Base-by-base conservation (phyloP, 1,140 invertebrate genomes). In the Drosophila murphyi region DNA sequence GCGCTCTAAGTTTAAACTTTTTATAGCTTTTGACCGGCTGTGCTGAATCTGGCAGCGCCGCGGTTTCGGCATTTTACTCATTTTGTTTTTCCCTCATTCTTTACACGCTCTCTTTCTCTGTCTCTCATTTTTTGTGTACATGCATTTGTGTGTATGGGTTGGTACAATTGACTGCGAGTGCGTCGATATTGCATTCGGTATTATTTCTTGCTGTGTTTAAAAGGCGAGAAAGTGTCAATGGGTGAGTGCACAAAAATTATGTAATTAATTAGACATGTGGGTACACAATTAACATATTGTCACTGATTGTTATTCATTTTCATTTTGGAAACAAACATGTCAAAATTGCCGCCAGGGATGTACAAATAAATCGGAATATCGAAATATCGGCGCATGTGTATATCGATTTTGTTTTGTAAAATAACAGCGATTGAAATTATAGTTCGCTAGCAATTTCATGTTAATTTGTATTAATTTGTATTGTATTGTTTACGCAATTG, bases 51-150 rank as follows among this genome's bases (percentile, higher is more conserved):
- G 73, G 73, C 73, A 76, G 12, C 72, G 4, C 72, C 34, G 32
- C n/a, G 34, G 20, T 48, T 76, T 55, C 73, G 68, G 68, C 68
- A 72, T 76, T 72, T 76, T 72, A 65, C 73, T 72, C 55, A 60
- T 55, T 76, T 76, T 76, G 73, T 76, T 76, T 54, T 72, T 48
- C 39, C 52, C 60, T 61, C 39, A 72, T 72, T 72, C 73, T 54
- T 76, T 60, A 39, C 51, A 37, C 45, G 50, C 68, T 76, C 65
- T 56, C 57, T 43, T 43, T 75, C 50, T 59, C 61, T 76, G 41
- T 59, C 54, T 57, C 39, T 57, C 72, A 63, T 47, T 64, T 73
- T 65, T 76, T 76, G 69, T 76, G 61, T 76, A 65, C 64, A 73
- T 65, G 54, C 55, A 64, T 64, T 59, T 65, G 45, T 51, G 43